These are phyloP conservation scores for Drepana arcuata DNA, from an alignment of 1,140 invertebrate genomes.

Conservation along the genomic window DNA sequence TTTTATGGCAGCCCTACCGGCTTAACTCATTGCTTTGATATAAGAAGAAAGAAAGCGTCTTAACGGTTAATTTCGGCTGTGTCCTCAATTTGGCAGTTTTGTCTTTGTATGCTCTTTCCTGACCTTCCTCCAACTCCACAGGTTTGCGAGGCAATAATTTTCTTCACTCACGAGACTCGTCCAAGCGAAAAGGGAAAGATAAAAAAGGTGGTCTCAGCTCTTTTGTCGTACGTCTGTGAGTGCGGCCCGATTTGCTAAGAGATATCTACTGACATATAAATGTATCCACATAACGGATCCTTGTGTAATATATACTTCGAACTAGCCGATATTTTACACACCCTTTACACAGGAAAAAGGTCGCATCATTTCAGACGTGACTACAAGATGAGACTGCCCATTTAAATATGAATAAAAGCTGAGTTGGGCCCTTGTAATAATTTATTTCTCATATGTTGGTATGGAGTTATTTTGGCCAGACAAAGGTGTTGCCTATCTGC, in stretches of 20 bases:
- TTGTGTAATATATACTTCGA: no score
- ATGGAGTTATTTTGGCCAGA: no score
- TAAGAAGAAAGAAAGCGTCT: conserved; percentile 8
- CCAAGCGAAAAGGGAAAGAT: conserved; percentile 49
- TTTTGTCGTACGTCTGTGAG: conserved; percentile 20
- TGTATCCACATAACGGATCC: no score
- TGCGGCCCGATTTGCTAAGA: no score
- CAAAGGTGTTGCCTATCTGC: no score
- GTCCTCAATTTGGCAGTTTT: conserved; percentile 21
- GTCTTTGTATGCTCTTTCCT: conserved; percentile 24
- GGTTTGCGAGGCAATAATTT: conserved; percentile 44
- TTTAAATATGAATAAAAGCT: conserved; percentile 14
- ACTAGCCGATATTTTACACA: no score
- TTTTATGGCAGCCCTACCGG: no score
- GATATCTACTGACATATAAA: no score
- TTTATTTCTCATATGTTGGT: conserved; percentile 9
- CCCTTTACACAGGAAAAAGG: no score
- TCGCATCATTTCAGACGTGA: not conserved
- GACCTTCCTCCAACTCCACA: conserved; percentile 28
- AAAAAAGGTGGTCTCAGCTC: conserved; percentile 45
- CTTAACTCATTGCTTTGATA: not conserved
- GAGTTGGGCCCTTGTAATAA: conserved; percentile 8
- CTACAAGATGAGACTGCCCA: conserved; percentile 6
- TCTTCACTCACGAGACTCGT: conserved; percentile 32
- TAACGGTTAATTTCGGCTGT: conserved; percentile 16